Evolutionary conservation across 2,888 invertebrate species (phyloP).

Genomic region (Callosobruchus maculatus): DNA sequence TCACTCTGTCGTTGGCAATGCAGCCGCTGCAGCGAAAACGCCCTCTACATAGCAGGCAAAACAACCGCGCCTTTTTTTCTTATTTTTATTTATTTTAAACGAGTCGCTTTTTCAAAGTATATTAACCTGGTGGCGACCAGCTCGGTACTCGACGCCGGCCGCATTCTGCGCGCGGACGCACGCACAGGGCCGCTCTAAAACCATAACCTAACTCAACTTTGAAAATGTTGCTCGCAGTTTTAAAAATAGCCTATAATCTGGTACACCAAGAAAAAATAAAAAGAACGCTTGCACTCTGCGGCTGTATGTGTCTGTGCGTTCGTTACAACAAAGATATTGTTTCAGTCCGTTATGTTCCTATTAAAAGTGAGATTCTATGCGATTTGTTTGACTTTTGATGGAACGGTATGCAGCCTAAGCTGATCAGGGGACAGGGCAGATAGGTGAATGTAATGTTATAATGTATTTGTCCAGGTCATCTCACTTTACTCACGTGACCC

Average conservation of each 20-base stretch:
- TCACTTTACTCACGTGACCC: no score
- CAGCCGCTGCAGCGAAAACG: slow-evolving; percentile 17
- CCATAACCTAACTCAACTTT: slow-evolving; percentile 49
- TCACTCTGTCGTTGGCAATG: neutral
- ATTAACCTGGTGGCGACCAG: slow-evolving; percentile 44
- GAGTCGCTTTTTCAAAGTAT: slow-evolving; percentile 49
- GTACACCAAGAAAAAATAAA: slow-evolving; percentile 27
- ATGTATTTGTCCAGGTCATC: no score
- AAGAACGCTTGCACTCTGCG: neutral
- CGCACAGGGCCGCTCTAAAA: slow-evolving; percentile 37
- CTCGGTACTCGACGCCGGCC: slow-evolving; percentile 19
- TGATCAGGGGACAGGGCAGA: no score
- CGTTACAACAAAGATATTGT: neutral
- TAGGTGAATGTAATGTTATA: no score
- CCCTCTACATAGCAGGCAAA: slow-evolving; percentile 37
- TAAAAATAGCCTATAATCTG: slow-evolving; percentile 47
- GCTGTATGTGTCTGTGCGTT: neutral
- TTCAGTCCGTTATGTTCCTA: neutral
- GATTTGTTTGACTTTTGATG: no score
- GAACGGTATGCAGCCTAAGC: no score
- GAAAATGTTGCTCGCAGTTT: slow-evolving; percentile 48
- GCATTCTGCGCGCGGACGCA: slow-evolving; percentile 18
- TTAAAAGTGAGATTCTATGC: no score
- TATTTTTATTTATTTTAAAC: slow-evolving; percentile 46
- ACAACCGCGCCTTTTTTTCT: slow-evolving; percentile 25